phyloP scores from a whole-genome alignment of 1,140 invertebrate genomes.

The Zophobas morio region DNA sequence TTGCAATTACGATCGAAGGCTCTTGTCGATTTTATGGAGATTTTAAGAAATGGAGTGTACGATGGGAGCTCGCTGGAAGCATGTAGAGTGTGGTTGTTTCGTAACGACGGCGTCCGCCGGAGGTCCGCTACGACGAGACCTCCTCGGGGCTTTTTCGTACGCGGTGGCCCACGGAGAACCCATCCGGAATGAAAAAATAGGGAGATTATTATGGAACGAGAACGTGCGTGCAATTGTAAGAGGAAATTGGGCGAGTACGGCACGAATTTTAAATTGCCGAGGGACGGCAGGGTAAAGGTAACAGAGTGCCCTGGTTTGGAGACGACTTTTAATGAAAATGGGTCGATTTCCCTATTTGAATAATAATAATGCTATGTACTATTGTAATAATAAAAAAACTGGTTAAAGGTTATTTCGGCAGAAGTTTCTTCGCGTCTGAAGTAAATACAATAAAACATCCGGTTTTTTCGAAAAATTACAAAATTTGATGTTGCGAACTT shows the following conservation, averaged over 20 bases:
- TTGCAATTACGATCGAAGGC: slow-evolving; percentile 10
- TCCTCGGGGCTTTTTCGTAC: slow-evolving; percentile 32
- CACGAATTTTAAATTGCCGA: background rate
- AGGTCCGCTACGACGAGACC: slow-evolving; percentile 22
- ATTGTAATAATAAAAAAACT: too few relatives aligned
- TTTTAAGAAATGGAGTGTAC: slow-evolving; percentile 32
- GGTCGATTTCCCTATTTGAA: too few relatives aligned
- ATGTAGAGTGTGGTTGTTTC: slow-evolving; percentile 19
- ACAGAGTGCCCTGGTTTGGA: too few relatives aligned
- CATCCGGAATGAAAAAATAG: slow-evolving; percentile 15
- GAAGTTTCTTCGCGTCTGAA: too few relatives aligned
- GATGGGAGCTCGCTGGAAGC: slow-evolving; percentile 13
- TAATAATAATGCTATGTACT: too few relatives aligned
- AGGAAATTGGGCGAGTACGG: slow-evolving; percentile 7
- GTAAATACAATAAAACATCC: too few relatives aligned
- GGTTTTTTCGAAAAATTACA: too few relatives aligned
- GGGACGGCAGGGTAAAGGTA: background rate
- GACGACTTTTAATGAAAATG: too few relatives aligned
- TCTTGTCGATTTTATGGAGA: slow-evolving; percentile 31
- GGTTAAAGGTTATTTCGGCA: too few relatives aligned
- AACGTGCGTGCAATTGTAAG: slow-evolving; percentile 41
- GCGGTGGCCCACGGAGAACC: slow-evolving; percentile 23
- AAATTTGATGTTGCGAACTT: too few relatives aligned
- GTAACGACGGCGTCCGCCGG: slow-evolving; percentile 21
- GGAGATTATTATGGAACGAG: slow-evolving; percentile 4